Evolutionary conservation across 2,888 invertebrate species (phyloP).

Genomic region (Dolichomitus sp.): DNA sequence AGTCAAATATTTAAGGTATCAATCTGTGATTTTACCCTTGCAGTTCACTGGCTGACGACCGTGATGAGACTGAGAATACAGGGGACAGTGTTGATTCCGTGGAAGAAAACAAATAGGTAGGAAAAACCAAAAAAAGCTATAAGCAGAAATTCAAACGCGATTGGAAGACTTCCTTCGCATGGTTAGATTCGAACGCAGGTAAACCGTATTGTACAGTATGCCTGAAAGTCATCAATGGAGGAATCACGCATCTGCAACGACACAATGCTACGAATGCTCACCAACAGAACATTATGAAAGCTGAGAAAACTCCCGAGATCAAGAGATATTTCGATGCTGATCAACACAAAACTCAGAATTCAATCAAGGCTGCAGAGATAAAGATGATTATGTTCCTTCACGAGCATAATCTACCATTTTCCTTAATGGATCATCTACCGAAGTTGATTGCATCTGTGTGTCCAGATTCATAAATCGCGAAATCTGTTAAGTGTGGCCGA

Average conservation of each 20-base stretch:
- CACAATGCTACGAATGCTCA: slow-evolving; percentile 34
- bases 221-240: background rate
- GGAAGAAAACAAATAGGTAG: too few species aligned
- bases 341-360: background rate
- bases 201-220: too few species aligned
- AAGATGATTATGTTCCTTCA: slow-evolving; percentile 47
- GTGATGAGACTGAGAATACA: too few species aligned
- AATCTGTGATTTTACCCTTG: too few species aligned
- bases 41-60: too few species aligned
- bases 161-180: too few species aligned
- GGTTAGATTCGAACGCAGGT: too few species aligned
- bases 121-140: too few species aligned
- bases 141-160: too few species aligned
- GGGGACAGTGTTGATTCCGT: too few species aligned
- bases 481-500: slow-evolving; percentile 58
- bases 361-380: slow-evolving; percentile 20
- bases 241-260: slow-evolving; percentile 26
- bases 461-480: slow-evolving; percentile 63
- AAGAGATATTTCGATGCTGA: background rate
- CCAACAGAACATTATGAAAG: slow-evolving; percentile 36
- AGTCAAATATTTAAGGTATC: too few species aligned
- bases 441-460: slow-evolving; percentile 61
- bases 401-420: slow-evolving; percentile 51
- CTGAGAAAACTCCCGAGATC: slow-evolving; percentile 34
- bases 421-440: slow-evolving; percentile 60